These are phyloP conservation scores for Sakesphorus luctuosus DNA, from an alignment of 2,113 vertebrate species.

Conservation along the genomic window DNA sequence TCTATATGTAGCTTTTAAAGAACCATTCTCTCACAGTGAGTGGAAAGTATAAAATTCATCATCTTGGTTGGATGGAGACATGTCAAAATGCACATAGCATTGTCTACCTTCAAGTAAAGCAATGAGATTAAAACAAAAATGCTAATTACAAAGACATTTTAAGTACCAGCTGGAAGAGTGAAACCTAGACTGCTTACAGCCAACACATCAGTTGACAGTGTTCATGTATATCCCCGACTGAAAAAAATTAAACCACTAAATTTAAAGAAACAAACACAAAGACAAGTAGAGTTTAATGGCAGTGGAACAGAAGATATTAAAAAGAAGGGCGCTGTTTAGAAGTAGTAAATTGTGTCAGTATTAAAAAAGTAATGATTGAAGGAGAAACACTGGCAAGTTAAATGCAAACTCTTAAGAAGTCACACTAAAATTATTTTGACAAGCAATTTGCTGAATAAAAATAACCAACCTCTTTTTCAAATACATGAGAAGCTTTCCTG, in stretches of 20 bases:
- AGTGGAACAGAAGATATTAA: neutral
- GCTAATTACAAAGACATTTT: neutral
- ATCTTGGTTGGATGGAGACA: neutral
- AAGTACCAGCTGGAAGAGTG: neutral
- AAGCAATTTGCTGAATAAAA: neutral
- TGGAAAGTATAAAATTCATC: neutral
- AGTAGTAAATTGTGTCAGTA: neutral
- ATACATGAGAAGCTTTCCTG: neutral
- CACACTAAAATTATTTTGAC: neutral
- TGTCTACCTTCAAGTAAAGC: neutral
- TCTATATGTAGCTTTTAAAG: neutral
- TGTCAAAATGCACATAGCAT: neutral
- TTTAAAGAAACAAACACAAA: neutral
- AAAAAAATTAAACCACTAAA: neutral
- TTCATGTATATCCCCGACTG: neutral
- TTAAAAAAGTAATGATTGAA: neutral
- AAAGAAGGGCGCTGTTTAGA: neutral
- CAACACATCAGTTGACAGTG: neutral
- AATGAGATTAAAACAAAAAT: neutral
- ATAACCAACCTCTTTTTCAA: neutral
- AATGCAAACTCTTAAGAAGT: neutral
- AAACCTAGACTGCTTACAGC: neutral
- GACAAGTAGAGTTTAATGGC: neutral
- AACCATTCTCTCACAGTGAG: neutral
- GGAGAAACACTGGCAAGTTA: neutral